Conservation (phyloP, 2,113 vertebrate species). For the Butorides virescens region DNA sequence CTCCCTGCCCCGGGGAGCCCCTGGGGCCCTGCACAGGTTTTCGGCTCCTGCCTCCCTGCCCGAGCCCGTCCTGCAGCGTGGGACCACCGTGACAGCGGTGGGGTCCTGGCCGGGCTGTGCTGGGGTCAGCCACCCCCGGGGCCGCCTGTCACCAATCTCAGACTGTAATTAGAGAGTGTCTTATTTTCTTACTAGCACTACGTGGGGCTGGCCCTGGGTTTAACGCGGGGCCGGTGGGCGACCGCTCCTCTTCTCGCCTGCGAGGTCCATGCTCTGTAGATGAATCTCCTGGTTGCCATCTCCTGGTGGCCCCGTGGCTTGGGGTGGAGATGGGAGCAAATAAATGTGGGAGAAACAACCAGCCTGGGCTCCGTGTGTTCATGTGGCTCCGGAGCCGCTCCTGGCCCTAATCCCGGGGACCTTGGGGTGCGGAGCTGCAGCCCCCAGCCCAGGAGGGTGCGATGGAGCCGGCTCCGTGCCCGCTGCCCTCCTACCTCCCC, state of each 20-base stretch:
- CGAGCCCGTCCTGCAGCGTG: neutral
- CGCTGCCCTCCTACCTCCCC: neutral
- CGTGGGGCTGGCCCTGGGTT: neutral
- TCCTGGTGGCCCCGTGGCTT: neutral
- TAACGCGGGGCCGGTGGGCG: fast-evolving
- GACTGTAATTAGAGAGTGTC: constrained; percentile 36
- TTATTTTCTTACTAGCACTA: constrained; percentile 58
- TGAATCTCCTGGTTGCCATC: neutral
- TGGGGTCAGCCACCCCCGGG: fast-evolving
- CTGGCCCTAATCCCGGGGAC: fast-evolving
- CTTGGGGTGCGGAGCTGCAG: neutral
- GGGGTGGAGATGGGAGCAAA: constrained; percentile 14
- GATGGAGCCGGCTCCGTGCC: fast-evolving
- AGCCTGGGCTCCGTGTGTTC: neutral
- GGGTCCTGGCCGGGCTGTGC: neutral
- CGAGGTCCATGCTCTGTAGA: neutral
- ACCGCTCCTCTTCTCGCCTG: neutral
- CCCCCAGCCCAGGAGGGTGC: fast-evolving
- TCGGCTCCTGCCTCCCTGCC: neutral
- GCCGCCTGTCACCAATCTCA: constrained; percentile 29
- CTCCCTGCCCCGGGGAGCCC: fast-evolving
- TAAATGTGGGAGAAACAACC: neutral
- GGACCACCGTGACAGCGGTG: neutral
- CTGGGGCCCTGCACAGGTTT: neutral
- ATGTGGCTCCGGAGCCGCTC: neutral